Evolutionary conservation across 92 coral and sea anemone genomes (phyloP).

Genomic region (Metridium senile): DNA sequence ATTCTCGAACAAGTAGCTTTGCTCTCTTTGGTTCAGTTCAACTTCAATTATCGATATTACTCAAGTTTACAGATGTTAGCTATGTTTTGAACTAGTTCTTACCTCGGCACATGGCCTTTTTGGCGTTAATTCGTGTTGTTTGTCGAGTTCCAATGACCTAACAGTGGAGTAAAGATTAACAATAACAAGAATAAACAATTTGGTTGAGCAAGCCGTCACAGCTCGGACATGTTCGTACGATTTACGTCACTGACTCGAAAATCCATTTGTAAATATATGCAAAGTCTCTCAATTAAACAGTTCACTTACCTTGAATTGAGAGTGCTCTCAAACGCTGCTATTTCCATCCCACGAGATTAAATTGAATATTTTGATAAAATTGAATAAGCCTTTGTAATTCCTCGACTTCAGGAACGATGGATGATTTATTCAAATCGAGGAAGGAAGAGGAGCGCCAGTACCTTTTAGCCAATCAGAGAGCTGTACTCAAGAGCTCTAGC

Average conservation of each 20-base stretch:
- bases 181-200: constrained; percentile 22
- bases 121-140: constrained; percentile 24
- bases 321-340: constrained; percentile 12
- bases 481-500: constrained; percentile 4
- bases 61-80: not conserved
- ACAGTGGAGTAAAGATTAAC: constrained; percentile 29
- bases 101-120: constrained; percentile 28
- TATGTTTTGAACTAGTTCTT: not conserved
- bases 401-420: not conserved
- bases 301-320: constrained; percentile 10
- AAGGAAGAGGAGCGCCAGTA: constrained; percentile 46
- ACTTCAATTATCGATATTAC: not conserved
- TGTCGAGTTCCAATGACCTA: constrained; percentile 24
- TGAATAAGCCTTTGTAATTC: constrained; percentile 2
- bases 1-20: not conserved
- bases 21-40: not conserved
- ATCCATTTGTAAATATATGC: constrained; percentile 9
- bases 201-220: constrained; percentile 4
- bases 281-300: constrained; percentile 2
- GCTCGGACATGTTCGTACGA: constrained; percentile 5
- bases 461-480: constrained; percentile 16
- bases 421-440: constrained; percentile 37
- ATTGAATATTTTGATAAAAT: not conserved
- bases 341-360: constrained; percentile 30
- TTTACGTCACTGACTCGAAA: constrained; percentile 25